These are phyloP conservation scores for Phortica variegata DNA, from an alignment of 1,140 invertebrate species.

Conservation along the genomic window DNA sequence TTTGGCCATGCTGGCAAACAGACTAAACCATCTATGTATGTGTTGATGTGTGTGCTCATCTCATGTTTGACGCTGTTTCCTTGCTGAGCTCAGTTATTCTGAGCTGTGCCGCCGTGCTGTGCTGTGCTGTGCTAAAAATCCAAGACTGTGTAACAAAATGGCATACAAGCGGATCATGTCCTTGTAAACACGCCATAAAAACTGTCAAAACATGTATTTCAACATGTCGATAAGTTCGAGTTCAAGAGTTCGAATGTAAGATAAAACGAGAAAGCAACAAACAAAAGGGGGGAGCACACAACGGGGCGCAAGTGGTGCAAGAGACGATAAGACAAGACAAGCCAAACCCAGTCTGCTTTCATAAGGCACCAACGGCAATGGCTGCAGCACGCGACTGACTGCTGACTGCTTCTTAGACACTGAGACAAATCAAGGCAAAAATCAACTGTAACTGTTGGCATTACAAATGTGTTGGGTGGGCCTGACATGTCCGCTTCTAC, in stretches of 20 bases:
- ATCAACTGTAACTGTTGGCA: conserved; percentile 3
- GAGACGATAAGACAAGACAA: conserved; percentile 26
- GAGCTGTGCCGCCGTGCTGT: conserved; percentile 10
- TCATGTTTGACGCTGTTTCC: too few species aligned
- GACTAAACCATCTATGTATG: too few species aligned
- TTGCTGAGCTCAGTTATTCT: too few species aligned
- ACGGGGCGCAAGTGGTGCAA: neutral
- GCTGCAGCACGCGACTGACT: conserved; percentile 15
- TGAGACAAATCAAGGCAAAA: conserved; percentile 10
- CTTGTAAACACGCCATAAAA: conserved; percentile 54
- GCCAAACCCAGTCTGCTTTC: conserved; percentile 8
- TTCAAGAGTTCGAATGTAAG: conserved; percentile 26
- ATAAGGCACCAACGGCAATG: conserved; percentile 7
- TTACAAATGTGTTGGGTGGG: conserved; percentile 32
- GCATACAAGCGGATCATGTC: conserved; percentile 43
- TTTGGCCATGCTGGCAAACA: too few species aligned
- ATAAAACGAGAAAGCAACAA: conserved; percentile 4
- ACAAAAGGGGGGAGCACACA: neutral
- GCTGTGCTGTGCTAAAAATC: conserved; percentile 7
- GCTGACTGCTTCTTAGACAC: conserved; percentile 20
- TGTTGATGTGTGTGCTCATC: too few species aligned
- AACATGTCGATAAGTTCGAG: conserved; percentile 48
- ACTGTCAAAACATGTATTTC: conserved; percentile 50
- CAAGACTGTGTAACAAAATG: conserved; percentile 16
- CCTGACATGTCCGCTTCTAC: conserved; percentile 10